These are phyloP conservation scores for Hipposideros larvatus DNA, from an alignment of 2,797 vertebrate species.

Conservation along the genomic window DNA sequence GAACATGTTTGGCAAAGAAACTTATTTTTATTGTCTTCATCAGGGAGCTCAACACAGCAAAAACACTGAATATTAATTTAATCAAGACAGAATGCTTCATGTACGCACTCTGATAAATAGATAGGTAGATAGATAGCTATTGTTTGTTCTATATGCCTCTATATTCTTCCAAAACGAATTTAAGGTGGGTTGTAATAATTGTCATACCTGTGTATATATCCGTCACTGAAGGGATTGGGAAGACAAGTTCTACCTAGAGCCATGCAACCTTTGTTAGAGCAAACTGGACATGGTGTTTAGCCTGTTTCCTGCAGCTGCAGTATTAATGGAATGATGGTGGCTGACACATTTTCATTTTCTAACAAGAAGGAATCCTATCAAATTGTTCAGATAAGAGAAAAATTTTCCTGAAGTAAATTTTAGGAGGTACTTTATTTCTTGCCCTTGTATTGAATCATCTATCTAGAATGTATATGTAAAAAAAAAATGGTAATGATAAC, in stretches of 20 bases:
- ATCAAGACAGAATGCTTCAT: not conserved
- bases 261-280: not conserved
- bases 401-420: not conserved
- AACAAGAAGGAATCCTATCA: not conserved
- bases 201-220: not conserved
- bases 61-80: not conserved
- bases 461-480: not conserved
- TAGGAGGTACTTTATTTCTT: constrained; percentile 9
- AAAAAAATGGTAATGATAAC: not conserved
- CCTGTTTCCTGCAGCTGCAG: not conserved
- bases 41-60: not conserved
- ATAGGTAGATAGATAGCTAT: not conserved
- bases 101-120: not conserved
- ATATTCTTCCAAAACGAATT: not conserved
- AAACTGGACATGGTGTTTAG: not conserved
- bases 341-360: not conserved
- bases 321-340: not conserved
- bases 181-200: not conserved
- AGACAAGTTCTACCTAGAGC: not conserved
- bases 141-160: not conserved
- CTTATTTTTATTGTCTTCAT: not conserved
- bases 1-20: not conserved
- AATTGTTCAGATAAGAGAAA: not conserved
- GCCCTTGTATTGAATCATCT: not conserved
- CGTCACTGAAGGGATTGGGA: not conserved